Conservation (phyloP, 2,797 vertebrate genomes). For the Karalla daura region DNA sequence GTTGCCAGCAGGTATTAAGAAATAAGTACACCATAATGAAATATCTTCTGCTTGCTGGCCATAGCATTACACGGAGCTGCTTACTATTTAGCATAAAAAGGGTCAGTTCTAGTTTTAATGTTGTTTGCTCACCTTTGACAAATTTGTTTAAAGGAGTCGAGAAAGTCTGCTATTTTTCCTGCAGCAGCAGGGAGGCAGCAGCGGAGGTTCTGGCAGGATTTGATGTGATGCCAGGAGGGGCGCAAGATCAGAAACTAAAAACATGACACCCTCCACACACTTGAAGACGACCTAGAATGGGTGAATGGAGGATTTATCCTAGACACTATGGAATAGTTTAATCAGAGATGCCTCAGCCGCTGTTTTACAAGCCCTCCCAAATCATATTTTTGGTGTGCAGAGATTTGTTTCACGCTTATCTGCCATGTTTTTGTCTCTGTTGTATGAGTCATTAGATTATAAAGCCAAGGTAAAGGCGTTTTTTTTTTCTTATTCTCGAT, state of each 20-base stretch:
- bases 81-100: slow-evolving; percentile 49
- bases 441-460: too few relatives aligned
- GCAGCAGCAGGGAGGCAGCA: slow-evolving; percentile 18
- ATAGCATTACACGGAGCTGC: slow-evolving; percentile 29
- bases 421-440: too few relatives aligned
- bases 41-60: slow-evolving; percentile 59
- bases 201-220: slow-evolving; percentile 35
- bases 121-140: slow-evolving; percentile 67
- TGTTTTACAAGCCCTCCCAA: too few relatives aligned
- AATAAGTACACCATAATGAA: slow-evolving; percentile 70
- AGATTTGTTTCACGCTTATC: too few relatives aligned
- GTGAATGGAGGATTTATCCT: too few relatives aligned
- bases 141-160: slow-evolving; percentile 50
- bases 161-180: slow-evolving; percentile 14
- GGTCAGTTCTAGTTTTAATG: slow-evolving; percentile 53
- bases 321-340: too few relatives aligned
- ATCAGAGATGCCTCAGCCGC: too few relatives aligned
- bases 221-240: slow-evolving; percentile 36
- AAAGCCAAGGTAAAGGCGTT: too few relatives aligned
- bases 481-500: too few relatives aligned
- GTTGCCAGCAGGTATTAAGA: slow-evolving; percentile 69
- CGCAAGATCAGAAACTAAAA: slow-evolving; percentile 33
- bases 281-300: too few relatives aligned
- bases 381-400: too few relatives aligned
- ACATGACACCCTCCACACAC: slow-evolving; percentile 29